Conservation (phyloP, 2,888 invertebrate genomes). For the Eucera pruinosa region DNA sequence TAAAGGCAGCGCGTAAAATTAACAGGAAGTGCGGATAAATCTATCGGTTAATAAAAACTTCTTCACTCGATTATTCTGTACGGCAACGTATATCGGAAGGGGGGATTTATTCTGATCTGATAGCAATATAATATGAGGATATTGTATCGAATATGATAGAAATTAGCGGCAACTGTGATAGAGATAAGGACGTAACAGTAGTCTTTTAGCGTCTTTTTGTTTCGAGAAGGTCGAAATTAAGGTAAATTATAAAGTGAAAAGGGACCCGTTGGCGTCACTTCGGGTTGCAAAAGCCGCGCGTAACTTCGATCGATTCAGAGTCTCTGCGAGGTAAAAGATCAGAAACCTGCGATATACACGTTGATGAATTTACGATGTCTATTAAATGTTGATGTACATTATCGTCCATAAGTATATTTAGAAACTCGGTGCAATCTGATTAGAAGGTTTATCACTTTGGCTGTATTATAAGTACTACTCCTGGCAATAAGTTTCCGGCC, state of each 20-base stretch:
- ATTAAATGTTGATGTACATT: slow-evolving; percentile 65
- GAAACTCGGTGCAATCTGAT: no score
- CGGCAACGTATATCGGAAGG: slow-evolving; percentile 29
- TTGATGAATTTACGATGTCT: slow-evolving; percentile 59
- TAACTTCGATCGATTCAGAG: not conserved
- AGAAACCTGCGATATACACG: slow-evolving; percentile 41
- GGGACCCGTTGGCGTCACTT: slow-evolving; percentile 48
- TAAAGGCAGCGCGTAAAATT: not conserved
- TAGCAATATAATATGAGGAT: slow-evolving; percentile 52
- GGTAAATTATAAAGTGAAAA: slow-evolving; percentile 53
- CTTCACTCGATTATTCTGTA: slow-evolving; percentile 42
- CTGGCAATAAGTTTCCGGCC: no score
- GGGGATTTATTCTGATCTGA: slow-evolving; percentile 48
- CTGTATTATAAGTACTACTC: no score
- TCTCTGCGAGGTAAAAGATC: slow-evolving; percentile 14
- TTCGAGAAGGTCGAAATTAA: slow-evolving; percentile 31
- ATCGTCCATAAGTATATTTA: no score
- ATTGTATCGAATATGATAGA: slow-evolving; percentile 52
- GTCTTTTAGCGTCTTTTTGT: slow-evolving; percentile 17
- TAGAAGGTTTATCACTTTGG: no score
- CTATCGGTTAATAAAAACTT: slow-evolving; percentile 31
- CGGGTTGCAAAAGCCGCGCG: slow-evolving; percentile 22
- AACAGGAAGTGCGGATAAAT: slow-evolving; percentile 42
- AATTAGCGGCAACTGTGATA: slow-evolving; percentile 40
- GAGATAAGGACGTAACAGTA: slow-evolving; percentile 41